Percentiles rank a stretch among this genome's conserved stretches.
Evolutionary conservation across 2,113 vertebrate genomes (phyloP).

Genomic region (Peromyscus maniculatus): DNA sequence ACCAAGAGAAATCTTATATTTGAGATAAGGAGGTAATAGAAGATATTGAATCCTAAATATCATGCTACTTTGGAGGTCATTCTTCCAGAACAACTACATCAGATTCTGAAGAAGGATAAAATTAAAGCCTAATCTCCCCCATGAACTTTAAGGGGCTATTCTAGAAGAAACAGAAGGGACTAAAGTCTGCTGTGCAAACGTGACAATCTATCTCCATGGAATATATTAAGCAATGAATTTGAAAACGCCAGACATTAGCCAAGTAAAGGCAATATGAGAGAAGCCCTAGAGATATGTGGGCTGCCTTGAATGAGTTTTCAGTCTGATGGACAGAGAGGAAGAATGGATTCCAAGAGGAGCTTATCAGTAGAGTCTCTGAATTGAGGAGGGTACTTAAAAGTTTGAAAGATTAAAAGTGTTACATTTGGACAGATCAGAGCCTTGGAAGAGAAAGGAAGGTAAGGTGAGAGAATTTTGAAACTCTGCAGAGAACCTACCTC

Average conservation of each 20-base stretch:
- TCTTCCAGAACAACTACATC: background rate
- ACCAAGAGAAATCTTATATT: background rate
- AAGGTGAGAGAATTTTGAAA: background rate
- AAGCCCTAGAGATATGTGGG: background rate
- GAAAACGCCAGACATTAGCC: background rate
- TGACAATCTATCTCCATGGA: background rate
- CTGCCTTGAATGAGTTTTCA: background rate
- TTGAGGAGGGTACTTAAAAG: background rate
- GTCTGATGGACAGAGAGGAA: background rate
- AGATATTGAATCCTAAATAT: background rate
- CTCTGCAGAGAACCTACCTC: background rate
- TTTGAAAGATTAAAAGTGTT: background rate
- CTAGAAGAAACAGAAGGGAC: background rate
- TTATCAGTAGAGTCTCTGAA: background rate
- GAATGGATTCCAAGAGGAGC: too few relatives aligned
- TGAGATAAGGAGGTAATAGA: background rate
- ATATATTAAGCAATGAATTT: background rate
- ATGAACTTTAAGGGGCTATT: background rate
- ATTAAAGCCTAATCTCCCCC: background rate
- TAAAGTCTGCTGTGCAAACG: background rate
- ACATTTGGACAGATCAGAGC: background rate
- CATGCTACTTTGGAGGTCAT: background rate
- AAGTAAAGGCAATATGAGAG: background rate
- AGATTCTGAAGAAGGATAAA: background rate
- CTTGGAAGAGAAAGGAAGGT: background rate